These are phyloP conservation scores for Maniola hyperantus DNA, from an alignment of 2,888 invertebrate species.

Conservation along the genomic window DNA sequence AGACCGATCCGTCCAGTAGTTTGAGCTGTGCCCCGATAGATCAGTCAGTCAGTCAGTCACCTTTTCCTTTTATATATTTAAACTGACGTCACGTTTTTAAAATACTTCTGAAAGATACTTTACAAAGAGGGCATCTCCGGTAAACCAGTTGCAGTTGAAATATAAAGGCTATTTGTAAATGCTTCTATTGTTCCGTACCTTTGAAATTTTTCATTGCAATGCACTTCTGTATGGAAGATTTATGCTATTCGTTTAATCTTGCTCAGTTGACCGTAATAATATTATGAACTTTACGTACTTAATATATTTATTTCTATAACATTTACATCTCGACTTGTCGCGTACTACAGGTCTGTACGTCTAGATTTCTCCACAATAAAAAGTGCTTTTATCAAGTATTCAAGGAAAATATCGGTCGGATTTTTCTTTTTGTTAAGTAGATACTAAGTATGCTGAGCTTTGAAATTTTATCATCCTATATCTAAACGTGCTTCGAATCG, in stretches of 20 bases:
- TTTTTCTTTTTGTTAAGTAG: background rate
- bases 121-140: conserved; percentile 15
- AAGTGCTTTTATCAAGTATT: background rate
- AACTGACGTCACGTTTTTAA: conserved; percentile 11
- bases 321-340: too few relatives aligned
- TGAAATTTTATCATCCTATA: conserved; percentile 21
- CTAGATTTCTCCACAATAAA: background rate
- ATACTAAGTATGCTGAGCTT: conserved; percentile 1
- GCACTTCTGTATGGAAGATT: conserved; percentile 14
- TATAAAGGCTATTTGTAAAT: conserved; percentile 40
- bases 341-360: too few relatives aligned
- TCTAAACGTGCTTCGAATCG: conserved; percentile 16
- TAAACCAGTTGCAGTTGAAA: conserved; percentile 36
- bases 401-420: background rate
- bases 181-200: conserved; percentile 33
- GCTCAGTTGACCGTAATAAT: conserved; percentile 9
- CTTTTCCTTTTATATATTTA: too few relatives aligned
- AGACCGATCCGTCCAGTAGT: too few relatives aligned
- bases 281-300: background rate
- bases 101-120: conserved; percentile 5
- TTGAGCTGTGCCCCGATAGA: too few relatives aligned
- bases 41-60: too few relatives aligned
- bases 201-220: conserved; percentile 32
- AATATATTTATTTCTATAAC: background rate
- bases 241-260: conserved; percentile 20